Evolutionary conservation across 2,888 invertebrate genomes (phyloP).

Genomic region (Isoperla grammatica): DNA sequence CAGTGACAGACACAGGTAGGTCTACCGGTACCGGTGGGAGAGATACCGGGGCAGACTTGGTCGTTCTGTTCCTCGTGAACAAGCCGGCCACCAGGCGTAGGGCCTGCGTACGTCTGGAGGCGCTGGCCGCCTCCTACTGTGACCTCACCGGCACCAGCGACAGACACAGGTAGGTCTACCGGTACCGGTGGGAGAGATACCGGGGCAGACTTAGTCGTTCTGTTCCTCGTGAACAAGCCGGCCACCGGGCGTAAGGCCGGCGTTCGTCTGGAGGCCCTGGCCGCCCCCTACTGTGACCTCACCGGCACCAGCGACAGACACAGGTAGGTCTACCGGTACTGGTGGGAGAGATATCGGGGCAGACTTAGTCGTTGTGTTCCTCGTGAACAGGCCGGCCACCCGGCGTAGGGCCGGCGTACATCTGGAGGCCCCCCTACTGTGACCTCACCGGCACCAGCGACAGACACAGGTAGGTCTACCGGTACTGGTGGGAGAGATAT

Average conservation of each 20-base stretch:
- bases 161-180: constrained; percentile 55
- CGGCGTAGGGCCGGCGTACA: constrained; percentile 70
- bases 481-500: no score
- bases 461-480: constrained; percentile 56
- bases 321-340: constrained; percentile 47
- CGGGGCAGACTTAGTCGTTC: no score
- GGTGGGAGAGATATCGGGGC: no score
- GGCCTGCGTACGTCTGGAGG: constrained; percentile 74
- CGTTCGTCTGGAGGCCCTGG: constrained; percentile 78
- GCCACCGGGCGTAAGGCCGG: constrained; percentile 67
- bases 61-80: constrained; percentile 77
- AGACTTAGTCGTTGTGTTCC: constrained; percentile 76
- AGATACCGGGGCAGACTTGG: no score
- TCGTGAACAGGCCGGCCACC: constrained; percentile 79
- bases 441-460: constrained; percentile 76
- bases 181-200: not conserved
- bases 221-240: constrained; percentile 81
- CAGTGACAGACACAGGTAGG: constrained; percentile 63
- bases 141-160: constrained; percentile 76
- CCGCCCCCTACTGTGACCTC: constrained; percentile 92
- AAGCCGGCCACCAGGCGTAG: constrained; percentile 72
- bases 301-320: constrained; percentile 66
- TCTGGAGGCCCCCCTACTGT: constrained; percentile 87
- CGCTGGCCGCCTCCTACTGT: constrained; percentile 88
- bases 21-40: constrained; percentile 17